phyloP scores from a whole-genome alignment of 2,888 invertebrate species.

The Macrosoma leucophasiata region DNA sequence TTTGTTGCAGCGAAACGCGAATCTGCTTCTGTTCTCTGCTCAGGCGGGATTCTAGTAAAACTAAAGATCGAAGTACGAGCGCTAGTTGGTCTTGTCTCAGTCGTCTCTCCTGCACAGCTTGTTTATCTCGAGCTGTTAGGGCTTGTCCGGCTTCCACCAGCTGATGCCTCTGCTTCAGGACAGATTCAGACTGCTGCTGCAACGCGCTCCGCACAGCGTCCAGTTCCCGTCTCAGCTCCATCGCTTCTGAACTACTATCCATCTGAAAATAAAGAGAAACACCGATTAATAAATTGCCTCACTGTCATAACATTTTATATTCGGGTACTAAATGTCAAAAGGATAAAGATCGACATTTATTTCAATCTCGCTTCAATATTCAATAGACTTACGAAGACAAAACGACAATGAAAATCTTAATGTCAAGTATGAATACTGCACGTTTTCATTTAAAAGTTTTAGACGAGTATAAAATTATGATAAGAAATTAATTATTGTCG shows the following conservation, averaged over 20 bases:
- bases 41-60: constrained; percentile 82
- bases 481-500: constrained; percentile 2
- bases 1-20: constrained; percentile 79
- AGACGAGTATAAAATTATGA: not conserved
- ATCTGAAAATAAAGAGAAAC: constrained; percentile 71
- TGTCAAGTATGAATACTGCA: constrained; percentile 51
- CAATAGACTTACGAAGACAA: constrained; percentile 32
- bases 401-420: constrained; percentile 32
- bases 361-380: constrained; percentile 24
- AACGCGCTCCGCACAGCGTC: constrained; percentile 80
- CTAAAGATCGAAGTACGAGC: constrained; percentile 80
- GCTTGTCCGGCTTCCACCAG: constrained; percentile 79
- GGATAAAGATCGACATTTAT: constrained; percentile 30
- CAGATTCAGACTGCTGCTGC: constrained; percentile 77
- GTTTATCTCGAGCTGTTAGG: constrained; percentile 76
- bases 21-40: constrained; percentile 84
- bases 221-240: constrained; percentile 77
- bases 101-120: constrained; percentile 76
- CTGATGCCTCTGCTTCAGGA: constrained; percentile 80
- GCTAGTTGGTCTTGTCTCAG: constrained; percentile 83
- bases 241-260: constrained; percentile 78
- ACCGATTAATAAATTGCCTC: constrained; percentile 3
- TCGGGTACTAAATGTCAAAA: constrained; percentile 25
- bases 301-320: not conserved
- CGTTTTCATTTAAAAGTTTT: constrained; percentile 29